Conservation (phyloP, 2,888 invertebrate species). For the Ectemnius lituratus region DNA sequence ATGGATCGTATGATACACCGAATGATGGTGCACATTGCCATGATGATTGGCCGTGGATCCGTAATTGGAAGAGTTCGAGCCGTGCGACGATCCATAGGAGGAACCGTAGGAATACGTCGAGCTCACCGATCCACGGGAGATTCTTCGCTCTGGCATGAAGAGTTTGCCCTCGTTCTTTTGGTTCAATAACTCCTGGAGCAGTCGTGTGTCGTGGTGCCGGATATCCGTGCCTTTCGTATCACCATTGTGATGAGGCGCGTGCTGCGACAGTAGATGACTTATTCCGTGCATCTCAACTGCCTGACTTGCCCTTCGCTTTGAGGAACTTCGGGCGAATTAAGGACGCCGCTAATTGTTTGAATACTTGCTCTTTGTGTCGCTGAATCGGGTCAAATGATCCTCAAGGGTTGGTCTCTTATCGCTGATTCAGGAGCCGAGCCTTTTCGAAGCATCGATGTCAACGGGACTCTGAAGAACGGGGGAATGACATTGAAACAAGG, state of each 20-base stretch:
- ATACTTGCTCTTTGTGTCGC: background rate
- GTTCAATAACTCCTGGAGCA: constrained; percentile 66
- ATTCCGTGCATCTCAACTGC: constrained; percentile 79
- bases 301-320: background rate
- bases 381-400: constrained; percentile 7
- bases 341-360: no score
- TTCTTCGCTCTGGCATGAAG: constrained; percentile 58
- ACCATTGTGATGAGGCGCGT: constrained; percentile 48
- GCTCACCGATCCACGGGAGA: constrained; percentile 71
- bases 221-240: constrained; percentile 47
- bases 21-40: constrained; percentile 59
- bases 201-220: constrained; percentile 62
- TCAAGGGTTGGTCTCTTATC: background rate
- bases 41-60: constrained; percentile 75
- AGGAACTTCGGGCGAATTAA: background rate
- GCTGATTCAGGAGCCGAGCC: background rate
- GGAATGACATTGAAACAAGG: background rate
- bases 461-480: constrained; percentile 28
- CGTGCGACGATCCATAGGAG: constrained; percentile 67
- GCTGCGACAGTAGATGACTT: constrained; percentile 73
- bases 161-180: constrained; percentile 56
- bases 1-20: constrained; percentile 76
- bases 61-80: constrained; percentile 78
- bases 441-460: background rate
- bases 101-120: constrained; percentile 73